These are phyloP conservation scores for Phallusia fumigata DNA, from an alignment of 23 tunicate genomes.

Conservation along the genomic window DNA sequence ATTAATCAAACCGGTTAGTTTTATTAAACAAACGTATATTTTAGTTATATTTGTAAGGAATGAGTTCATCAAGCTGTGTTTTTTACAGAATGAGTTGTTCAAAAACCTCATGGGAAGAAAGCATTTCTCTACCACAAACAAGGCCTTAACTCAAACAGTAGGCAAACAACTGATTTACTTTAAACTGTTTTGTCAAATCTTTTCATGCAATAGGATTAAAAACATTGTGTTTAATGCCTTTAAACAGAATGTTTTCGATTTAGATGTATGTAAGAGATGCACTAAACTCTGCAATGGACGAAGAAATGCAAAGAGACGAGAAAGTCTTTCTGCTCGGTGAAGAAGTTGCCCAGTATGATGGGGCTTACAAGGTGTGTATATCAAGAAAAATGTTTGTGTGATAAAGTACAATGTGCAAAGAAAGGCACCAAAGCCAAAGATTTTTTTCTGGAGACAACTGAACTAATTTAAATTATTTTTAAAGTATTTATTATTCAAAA, in stretches of 20 bases:
- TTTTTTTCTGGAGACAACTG: not conserved
- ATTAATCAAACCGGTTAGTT: not conserved
- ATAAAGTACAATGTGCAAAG: too few species aligned
- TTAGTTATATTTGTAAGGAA: too few species aligned
- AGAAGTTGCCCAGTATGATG: slow-evolving; percentile 98
- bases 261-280: slow-evolving; percentile 98
- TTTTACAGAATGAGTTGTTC: not conserved
- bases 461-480: too few species aligned
- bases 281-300: slow-evolving; percentile 95
- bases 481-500: too few species aligned
- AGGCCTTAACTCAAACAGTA: not conserved
- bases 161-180: not conserved
- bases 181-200: not conserved
- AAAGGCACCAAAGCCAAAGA: too few species aligned
- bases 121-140: not conserved
- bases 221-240: not conserved
- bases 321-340: slow-evolving; percentile 89
- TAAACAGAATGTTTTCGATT: not conserved
- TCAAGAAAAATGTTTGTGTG: not conserved
- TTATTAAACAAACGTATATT: too few species aligned
- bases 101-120: not conserved
- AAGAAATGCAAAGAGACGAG: slow-evolving; percentile 96
- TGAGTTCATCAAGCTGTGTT: not conserved
- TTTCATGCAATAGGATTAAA: too few species aligned
- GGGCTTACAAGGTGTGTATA: slow-evolving; percentile 78